Evolutionary conservation across 2,888 invertebrate species (phyloP).

Genomic region (Quadroppia sp.): DNA sequence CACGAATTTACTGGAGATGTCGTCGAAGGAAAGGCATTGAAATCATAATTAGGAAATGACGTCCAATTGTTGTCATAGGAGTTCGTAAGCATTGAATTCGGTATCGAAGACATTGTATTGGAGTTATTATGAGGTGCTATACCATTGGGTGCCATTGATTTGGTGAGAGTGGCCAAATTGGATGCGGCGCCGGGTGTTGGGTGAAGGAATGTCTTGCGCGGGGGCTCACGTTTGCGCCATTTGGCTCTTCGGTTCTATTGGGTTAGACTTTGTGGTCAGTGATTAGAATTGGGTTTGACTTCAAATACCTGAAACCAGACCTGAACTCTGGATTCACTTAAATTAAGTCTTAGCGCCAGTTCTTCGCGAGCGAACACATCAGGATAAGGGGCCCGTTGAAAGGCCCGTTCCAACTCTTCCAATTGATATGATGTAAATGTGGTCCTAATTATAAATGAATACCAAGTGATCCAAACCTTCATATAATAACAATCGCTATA

Average conservation of each 20-base stretch:
- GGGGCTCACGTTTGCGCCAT: constrained; percentile 90
- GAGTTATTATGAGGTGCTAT: constrained; percentile 1
- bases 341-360: constrained; percentile 78
- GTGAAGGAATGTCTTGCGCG: constrained; percentile 70
- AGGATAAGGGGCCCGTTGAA: constrained; percentile 91
- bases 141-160: constrained; percentile 18
- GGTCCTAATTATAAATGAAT: constrained; percentile 62
- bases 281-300: background rate
- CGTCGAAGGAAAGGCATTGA: constrained; percentile 28
- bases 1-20: constrained; percentile 11
- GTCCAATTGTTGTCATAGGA: constrained; percentile 27
- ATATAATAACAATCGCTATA: background rate
- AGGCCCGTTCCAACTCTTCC: constrained; percentile 86
- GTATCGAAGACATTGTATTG: constrained; percentile 17
- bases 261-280: background rate
- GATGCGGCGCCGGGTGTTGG: constrained; percentile 29
- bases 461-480: constrained; percentile 35
- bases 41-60: constrained; percentile 33
- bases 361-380: constrained; percentile 94
- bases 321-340: constrained; percentile 68
- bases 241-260: constrained; percentile 74
- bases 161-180: constrained; percentile 36
- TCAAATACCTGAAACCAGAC: constrained; percentile 69
- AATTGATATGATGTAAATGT: constrained; percentile 93
- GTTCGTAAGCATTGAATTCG: constrained; percentile 14